Percentiles rank a stretch among this genome's conserved stretches.
These are phyloP conservation scores for Cladopsammia gracilis DNA, from an alignment of 64 coral and sea anemone species.

Conservation along the genomic window DNA sequence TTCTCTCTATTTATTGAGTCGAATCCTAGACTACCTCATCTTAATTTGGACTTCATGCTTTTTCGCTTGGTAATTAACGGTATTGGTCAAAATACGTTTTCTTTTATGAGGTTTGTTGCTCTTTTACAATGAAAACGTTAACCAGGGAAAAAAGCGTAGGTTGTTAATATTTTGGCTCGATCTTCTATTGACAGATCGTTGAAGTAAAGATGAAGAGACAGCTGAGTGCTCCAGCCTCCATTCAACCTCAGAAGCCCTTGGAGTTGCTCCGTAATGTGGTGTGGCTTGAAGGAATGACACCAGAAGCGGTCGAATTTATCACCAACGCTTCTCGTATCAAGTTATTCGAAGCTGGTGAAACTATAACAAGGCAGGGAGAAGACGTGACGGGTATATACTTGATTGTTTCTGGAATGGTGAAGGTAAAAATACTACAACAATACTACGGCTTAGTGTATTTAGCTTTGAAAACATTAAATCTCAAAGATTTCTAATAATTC, in stretches of 20 bases:
- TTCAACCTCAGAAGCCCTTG: conserved; percentile 81
- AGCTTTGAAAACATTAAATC: too few species aligned
- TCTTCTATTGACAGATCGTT: conserved; percentile 63
- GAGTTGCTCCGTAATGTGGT: conserved; percentile 84
- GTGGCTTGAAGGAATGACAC: conserved; percentile 92
- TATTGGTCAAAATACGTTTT: too few species aligned
- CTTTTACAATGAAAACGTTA: too few species aligned
- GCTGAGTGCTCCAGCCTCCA: conserved; percentile 88
- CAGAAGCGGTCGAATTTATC: conserved; percentile 80
- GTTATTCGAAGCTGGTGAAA: conserved; percentile 89
- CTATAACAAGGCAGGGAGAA: conserved; percentile 92
- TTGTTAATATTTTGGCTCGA: background rate
- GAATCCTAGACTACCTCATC: too few species aligned
- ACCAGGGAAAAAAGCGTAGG: too few species aligned
- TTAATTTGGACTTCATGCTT: too few species aligned
- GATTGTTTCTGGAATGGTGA: conserved; percentile 95
- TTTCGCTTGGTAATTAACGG: too few species aligned
- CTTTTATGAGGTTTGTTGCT: too few species aligned
- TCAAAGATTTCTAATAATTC: too few species aligned
- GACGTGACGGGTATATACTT: conserved; percentile 91
- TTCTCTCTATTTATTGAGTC: too few species aligned
- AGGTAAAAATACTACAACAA: conserved; percentile 52
- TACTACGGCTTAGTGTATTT: background rate
- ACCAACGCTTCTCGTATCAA: conserved; percentile 73
- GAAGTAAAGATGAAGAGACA: conserved; percentile 98